Percentiles rank a stretch among this genome's conserved stretches.
Conservation (phyloP, 1,140 invertebrate genomes). For the Ceratina calcarata region DNA sequence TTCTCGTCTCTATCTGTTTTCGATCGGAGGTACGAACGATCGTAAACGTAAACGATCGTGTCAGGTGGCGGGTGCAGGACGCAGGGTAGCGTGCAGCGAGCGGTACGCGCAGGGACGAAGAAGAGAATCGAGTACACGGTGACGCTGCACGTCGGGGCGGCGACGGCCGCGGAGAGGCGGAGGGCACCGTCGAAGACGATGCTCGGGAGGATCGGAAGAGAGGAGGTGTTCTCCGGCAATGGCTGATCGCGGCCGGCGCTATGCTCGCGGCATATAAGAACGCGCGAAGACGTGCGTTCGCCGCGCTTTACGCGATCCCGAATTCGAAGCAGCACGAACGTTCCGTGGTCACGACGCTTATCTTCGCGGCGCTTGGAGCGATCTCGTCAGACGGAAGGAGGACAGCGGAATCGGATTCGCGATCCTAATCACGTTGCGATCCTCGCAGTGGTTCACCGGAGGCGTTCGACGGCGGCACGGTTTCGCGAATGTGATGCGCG, state of each 20-base stretch:
- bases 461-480: background rate
- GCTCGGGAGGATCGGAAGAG: slow-evolving; percentile 62
- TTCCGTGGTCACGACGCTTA: background rate
- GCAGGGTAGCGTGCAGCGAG: no score
- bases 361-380: background rate
- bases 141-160: background rate
- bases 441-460: background rate
- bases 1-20: background rate
- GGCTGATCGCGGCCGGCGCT: slow-evolving; percentile 59
- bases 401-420: no score
- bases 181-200: slow-evolving; percentile 60
- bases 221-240: slow-evolving; percentile 65
- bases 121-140: background rate
- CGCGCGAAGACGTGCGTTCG: slow-evolving; percentile 50
- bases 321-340: slow-evolving; percentile 33
- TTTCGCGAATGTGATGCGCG: background rate
- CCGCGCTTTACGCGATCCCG: slow-evolving; percentile 47
- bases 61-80: background rate
- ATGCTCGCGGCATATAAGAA: slow-evolving; percentile 60
- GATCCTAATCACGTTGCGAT: no score
- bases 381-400: background rate
- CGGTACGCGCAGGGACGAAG: no score
- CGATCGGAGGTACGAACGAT: background rate
- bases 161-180: slow-evolving; percentile 25
- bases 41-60: background rate